Base-by-base conservation (phyloP, 2,888 invertebrate species). In the Epicampocera succincta region DNA sequence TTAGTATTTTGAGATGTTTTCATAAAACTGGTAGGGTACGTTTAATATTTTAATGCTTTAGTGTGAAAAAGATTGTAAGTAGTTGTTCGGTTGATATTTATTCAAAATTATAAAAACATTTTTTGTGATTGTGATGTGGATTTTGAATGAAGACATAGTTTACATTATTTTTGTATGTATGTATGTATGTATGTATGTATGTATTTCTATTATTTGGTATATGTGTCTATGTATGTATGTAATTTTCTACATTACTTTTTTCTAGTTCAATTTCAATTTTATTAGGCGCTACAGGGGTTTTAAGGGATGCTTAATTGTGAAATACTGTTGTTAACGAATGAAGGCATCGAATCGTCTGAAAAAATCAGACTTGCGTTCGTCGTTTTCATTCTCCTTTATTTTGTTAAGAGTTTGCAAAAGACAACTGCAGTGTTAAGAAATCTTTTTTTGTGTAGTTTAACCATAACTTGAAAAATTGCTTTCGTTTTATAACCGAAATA, bases 131-230 rank as follows among this genome's bases (percentile, higher is more conserved):
- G 25, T 8, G n/a, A 42, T 15, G 33, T 40, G 12, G 40, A 17
- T 50, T 15, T 50, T 40, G n/a, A 21, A 40, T 60, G 25, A 56
- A 54, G 12, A 33, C 33, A 33, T 13, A n/a, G 15, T 52, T 73
- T n/a, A 33, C 3, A 8, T 33, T 12, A 54, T 21, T 50, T 25
- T 54, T 71, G 42, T 15, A 46, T 54, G 15, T 21, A 75, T 71
- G 52, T 46, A 63, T 75, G 11, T 71, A 58, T 78, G 56, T 38
- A 13, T 13, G 42, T 42, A 15, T n/a, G n/a, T 66, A 75, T 71
- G 52, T 46, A 63, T 78, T 83, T 68, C 73, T 83, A 75, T 83
- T 80, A 80, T 83, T 76, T 76, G 79, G 79, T 79, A 69, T 80
- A 63, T 63, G 66, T 58, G 65, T 75, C 8, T 71, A 58, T 78